Evolutionary conservation across 1,140 invertebrate genomes (phyloP).

Genomic region (Heliconius congener): DNA sequence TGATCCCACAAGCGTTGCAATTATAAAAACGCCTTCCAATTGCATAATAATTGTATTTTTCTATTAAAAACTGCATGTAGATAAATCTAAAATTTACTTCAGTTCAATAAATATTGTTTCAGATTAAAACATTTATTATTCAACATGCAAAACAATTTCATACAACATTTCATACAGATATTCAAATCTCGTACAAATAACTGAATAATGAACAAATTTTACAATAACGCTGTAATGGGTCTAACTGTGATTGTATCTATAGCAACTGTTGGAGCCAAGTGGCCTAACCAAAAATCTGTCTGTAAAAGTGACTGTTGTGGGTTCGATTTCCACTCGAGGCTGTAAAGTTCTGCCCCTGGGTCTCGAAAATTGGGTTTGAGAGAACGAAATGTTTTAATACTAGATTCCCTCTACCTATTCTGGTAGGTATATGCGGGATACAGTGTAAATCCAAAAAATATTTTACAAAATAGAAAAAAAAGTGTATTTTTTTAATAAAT

Average conservation of each 20-base stretch:
- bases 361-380: no score
- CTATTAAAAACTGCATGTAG: no score
- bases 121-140: constrained; percentile 7
- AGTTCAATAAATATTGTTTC: background rate
- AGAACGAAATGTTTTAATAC: no score
- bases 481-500: no score
- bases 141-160: background rate
- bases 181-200: background rate
- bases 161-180: background rate
- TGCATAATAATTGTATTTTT: background rate
- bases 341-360: no score
- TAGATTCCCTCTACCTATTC: no score
- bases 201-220: constrained; percentile 7
- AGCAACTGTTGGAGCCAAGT: background rate
- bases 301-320: no score
- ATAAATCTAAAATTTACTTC: no score
- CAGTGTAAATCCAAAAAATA: no score
- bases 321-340: no score
- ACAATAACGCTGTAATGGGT: background rate
- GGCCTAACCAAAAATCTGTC: background rate
- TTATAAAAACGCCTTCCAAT: background rate
- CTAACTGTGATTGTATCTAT: background rate
- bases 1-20: background rate
- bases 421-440: no score
- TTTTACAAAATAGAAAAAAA: no score